Percentiles rank a stretch among this genome's conserved stretches.
These are phyloP conservation scores for Troides oblongomaculatus DNA, from an alignment of 2,888 invertebrate species.

Conservation along the genomic window DNA sequence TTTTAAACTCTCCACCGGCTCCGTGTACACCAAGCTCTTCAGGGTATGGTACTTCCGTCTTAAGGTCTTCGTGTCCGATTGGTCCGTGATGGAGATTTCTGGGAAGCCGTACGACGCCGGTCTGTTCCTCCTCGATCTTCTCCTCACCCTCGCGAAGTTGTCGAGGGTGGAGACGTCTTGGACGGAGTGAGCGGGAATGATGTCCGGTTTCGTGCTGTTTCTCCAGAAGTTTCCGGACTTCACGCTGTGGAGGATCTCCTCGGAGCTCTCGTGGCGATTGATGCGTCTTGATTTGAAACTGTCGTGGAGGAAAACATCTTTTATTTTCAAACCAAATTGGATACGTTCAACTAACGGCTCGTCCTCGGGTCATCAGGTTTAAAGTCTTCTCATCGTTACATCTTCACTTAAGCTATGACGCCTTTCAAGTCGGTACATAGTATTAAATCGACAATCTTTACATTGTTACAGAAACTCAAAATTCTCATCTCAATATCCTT, in stretches of 20 bases:
- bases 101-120: constrained; percentile 66
- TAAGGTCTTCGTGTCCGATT: constrained; percentile 58
- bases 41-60: constrained; percentile 52
- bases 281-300: constrained; percentile 47
- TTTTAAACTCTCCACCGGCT: constrained; percentile 65
- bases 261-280: constrained; percentile 59
- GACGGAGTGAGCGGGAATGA: constrained; percentile 58
- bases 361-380: too few relatives aligned
- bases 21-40: constrained; percentile 68
- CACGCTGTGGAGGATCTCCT: constrained; percentile 66
- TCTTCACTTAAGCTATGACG: too few relatives aligned
- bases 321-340: too few relatives aligned
- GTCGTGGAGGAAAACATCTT: too few relatives aligned
- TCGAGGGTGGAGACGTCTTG: constrained; percentile 46
- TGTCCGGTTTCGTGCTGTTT: constrained; percentile 66
- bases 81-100: constrained; percentile 67
- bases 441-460: too few relatives aligned
- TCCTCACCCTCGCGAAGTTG: constrained; percentile 47
- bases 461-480: neutral
- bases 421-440: too few relatives aligned
- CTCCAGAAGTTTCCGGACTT: constrained; percentile 69
- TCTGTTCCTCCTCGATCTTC: constrained; percentile 54
- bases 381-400: too few relatives aligned
- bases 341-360: too few relatives aligned
- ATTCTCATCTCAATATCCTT: constrained; percentile 30